Evolutionary conservation across 2,113 vertebrate genomes (phyloP).

Genomic region (Elaphurus davidianus): DNA sequence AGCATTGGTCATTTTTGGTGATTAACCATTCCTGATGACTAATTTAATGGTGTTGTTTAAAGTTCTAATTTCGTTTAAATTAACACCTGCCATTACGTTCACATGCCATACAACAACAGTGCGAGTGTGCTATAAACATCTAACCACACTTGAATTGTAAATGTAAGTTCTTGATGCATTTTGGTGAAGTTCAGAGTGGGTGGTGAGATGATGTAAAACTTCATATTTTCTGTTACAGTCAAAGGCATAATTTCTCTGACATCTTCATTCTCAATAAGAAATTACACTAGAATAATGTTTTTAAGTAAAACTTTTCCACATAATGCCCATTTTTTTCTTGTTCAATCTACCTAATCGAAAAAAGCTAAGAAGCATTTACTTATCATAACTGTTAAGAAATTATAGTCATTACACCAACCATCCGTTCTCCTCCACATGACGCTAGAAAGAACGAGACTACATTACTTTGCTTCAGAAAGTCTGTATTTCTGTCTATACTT

Average conservation of each 20-base stretch:
- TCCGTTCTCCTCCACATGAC: background rate
- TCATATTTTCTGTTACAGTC: constrained; percentile 54
- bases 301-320: constrained; percentile 54
- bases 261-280: constrained; percentile 49
- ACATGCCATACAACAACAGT: constrained; percentile 30
- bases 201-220: constrained; percentile 51
- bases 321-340: constrained; percentile 32
- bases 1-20: constrained; percentile 26
- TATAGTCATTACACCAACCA: constrained; percentile 48
- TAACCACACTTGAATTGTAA: constrained; percentile 51
- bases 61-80: constrained; percentile 27
- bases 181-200: constrained; percentile 57
- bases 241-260: constrained; percentile 72
- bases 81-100: constrained; percentile 29
- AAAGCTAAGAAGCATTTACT: constrained; percentile 55
- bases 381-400: constrained; percentile 41
- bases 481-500: background rate
- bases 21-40: constrained; percentile 32
- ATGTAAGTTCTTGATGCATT: constrained; percentile 33
- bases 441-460: background rate
- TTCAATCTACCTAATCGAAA: constrained; percentile 34
- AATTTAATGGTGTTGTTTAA: constrained; percentile 26
- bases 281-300: constrained; percentile 50
- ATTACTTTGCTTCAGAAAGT: background rate
- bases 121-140: background rate